Base-by-base conservation (phyloP, 2,888 invertebrate species). In the Phasia obesa region DNA sequence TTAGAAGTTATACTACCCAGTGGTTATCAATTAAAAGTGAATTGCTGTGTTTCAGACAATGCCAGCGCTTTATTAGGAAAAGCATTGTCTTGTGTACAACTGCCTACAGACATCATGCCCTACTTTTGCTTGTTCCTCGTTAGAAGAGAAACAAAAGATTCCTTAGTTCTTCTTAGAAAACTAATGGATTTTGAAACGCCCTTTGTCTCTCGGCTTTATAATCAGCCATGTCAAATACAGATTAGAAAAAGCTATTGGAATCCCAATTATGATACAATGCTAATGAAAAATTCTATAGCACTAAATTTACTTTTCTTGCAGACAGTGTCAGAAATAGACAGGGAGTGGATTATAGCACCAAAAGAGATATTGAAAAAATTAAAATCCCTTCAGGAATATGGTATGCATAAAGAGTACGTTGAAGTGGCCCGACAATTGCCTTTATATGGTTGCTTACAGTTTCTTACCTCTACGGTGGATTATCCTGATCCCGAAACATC, bases 121-220 rank as follows among this genome's bases (percentile, higher is more conserved):
- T 98, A 97, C 92, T 99, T 99, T 92, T 96, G 97, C 60, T 92
- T 99, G 74, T 99, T 95, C 92, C 93, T 99, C 84, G 95, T 97
- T 87, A 94, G 95, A 86, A 95, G 95, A 92, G 86, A 85, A 27
- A 77, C 81, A 15, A 94, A 93, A 87, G 92, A 94, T 81, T 93
- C 94, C 53, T 92, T 94, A 88, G 92, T 94, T 92, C 94, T 98
- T 87, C 92, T 98, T 84, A 94, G 98, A 86, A 97, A 97, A 90
- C 92, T 99, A 85, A 97, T 98, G 92, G 97, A 99, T 91, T 99
- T 98, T 93, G 99, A 99, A 93, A 97, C 98, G 85, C 99, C 99
- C 0, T 97, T 96, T 92, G 96, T 99, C 92, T 97, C 98, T 70
- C 95, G 97, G 86, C 84, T 88, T 15, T 96, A 96, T 90, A 94